Percentiles rank a stretch among this genome's conserved stretches.
Conservation (phyloP, 2,113 vertebrate species). For the Lepus americanus region DNA sequence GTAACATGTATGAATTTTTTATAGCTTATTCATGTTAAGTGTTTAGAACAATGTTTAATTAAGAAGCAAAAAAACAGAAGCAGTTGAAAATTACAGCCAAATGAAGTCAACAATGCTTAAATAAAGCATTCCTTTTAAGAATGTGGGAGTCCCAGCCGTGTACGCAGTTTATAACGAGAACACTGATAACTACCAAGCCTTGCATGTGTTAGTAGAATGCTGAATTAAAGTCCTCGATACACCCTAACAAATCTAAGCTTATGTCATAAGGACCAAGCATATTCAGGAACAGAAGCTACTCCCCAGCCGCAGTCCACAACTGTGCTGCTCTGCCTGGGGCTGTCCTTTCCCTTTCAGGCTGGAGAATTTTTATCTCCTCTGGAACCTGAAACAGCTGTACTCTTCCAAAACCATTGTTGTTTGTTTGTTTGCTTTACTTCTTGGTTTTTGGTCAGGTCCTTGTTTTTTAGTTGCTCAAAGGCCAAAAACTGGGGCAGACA, state of each 20-base stretch:
- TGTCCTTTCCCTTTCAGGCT: background rate
- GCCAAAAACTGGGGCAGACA: too few species aligned
- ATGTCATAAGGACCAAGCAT: background rate
- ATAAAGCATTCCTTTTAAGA: background rate
- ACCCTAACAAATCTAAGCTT: background rate
- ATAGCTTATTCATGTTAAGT: constrained; percentile 4
- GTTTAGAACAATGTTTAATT: constrained; percentile 55
- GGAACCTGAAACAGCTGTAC: constrained; percentile 29
- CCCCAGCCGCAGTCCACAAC: background rate
- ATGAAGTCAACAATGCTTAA: background rate
- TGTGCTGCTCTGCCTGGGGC: background rate
- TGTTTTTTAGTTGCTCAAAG: constrained; percentile 33
- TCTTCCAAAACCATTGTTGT: background rate
- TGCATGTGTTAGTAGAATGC: background rate
- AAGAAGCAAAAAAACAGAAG: constrained; percentile 36
- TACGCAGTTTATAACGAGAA: background rate
- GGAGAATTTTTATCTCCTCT: constrained; percentile 19
- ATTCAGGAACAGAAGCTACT: background rate
- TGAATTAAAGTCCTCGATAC: background rate
- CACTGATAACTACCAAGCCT: background rate
- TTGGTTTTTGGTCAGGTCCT: background rate
- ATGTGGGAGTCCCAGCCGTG: background rate
- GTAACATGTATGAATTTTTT: constrained; percentile 10
- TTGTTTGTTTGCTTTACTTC: background rate
- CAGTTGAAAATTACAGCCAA: background rate